Conservation (phyloP, 2,797 vertebrate species). For the Odontamblyopus rebecca region DNA sequence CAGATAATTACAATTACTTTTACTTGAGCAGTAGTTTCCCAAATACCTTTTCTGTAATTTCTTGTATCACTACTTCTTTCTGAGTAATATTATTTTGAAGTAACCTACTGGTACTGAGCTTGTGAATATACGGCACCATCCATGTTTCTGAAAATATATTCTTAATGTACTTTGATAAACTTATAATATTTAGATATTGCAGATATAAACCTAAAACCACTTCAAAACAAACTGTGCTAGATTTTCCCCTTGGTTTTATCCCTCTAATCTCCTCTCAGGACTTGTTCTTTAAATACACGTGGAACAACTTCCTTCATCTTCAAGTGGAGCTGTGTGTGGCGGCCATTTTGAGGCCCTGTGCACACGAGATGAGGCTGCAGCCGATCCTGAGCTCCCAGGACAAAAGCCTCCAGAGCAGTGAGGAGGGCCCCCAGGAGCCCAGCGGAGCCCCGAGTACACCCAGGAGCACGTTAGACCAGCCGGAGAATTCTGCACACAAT, state of each 20-base stretch:
- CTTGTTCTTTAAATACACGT: conserved; percentile 96
- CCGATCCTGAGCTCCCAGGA: conserved; percentile 69
- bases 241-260: neutral
- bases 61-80: too few relatives aligned
- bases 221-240: neutral
- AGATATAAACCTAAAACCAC: neutral
- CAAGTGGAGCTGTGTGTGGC: conserved; percentile 97
- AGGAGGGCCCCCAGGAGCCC: conserved; percentile 58
- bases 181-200: too few relatives aligned
- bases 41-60: too few relatives aligned
- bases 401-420: conserved; percentile 31
- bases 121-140: too few relatives aligned
- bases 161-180: too few relatives aligned
- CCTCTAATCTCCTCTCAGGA: conserved; percentile 74
- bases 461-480: conserved; percentile 25
- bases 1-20: too few relatives aligned
- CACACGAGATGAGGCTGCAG: conserved; percentile 76
- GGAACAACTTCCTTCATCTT: conserved; percentile 99
- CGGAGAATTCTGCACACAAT: conserved; percentile 72
- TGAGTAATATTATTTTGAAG: too few relatives aligned
- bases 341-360: conserved; percentile 87
- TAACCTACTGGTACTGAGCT: too few relatives aligned
- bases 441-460: conserved; percentile 13
- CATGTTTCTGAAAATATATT: too few relatives aligned
- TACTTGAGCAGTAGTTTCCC: too few relatives aligned